phyloP scores from a whole-genome alignment of 2,888 invertebrate species.

The Heliconius hortense region DNA sequence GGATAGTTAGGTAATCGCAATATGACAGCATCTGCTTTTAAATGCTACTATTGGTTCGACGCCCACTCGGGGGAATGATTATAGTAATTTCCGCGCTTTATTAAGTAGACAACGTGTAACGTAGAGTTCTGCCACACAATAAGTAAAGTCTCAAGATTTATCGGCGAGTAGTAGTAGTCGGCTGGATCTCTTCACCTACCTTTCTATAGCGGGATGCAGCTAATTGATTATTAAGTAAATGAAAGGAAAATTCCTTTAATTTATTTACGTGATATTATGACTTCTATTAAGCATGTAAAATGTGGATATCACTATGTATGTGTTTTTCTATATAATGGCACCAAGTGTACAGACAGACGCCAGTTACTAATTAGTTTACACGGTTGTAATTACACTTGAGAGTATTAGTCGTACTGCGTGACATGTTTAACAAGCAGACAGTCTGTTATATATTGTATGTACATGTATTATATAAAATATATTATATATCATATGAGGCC shows the following conservation, averaged over 20 bases:
- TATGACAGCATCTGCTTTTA: too few species aligned
- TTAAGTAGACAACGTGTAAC: neutral
- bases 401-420: conserved; percentile 1
- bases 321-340: neutral
- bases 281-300: neutral
- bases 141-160: too few species aligned
- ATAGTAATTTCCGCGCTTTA: too few species aligned
- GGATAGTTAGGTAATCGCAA: too few species aligned
- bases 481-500: neutral
- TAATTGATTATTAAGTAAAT: neutral
- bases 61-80: too few species aligned
- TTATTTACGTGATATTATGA: neutral
- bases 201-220: neutral
- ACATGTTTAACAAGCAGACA: neutral
- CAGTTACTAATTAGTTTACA: conserved; percentile 14
- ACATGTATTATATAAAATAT: neutral
- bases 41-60: too few species aligned
- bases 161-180: too few species aligned
- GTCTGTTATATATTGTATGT: neutral
- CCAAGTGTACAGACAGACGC: neutral
- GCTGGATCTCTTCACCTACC: too few species aligned
- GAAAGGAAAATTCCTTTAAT: too few species aligned
- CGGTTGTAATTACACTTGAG: conserved; percentile 12
- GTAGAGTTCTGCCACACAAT: neutral
- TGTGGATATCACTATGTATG: neutral